Conservation (phyloP, 2,113 vertebrate genomes). For the Bubo scandiacus region DNA sequence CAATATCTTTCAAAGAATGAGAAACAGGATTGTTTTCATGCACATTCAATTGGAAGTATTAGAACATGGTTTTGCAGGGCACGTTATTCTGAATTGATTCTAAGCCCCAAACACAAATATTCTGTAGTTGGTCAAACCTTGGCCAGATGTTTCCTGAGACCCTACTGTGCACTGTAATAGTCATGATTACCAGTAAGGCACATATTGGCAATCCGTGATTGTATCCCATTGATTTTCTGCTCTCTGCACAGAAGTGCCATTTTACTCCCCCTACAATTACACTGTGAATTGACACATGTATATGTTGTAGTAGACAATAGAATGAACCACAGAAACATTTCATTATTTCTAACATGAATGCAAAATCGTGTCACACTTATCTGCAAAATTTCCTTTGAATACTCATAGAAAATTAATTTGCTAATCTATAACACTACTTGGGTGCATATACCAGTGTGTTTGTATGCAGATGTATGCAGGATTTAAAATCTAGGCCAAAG, state of each 20-base stretch:
- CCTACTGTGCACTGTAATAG: background rate
- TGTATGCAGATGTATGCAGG: background rate
- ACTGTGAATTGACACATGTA: background rate
- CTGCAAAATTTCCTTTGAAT: background rate
- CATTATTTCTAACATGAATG: background rate
- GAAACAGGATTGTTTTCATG: background rate
- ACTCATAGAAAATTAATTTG: background rate
- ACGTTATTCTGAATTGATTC: background rate
- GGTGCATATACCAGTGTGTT: background rate
- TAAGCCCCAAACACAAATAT: background rate
- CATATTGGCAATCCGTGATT: background rate
- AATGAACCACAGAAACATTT: background rate
- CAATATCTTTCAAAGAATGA: background rate
- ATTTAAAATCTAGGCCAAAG: background rate
- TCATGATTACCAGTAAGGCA: background rate
- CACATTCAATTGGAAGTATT: background rate
- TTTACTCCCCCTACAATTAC: background rate
- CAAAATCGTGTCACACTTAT: fast-evolving
- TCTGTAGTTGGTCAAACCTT: background rate
- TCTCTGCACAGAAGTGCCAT: background rate
- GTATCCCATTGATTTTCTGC: background rate
- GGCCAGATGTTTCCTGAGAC: background rate
- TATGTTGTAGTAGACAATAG: background rate
- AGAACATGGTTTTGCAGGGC: background rate
- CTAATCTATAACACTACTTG: background rate